These are phyloP conservation scores for Perodicticus potto DNA, from an alignment of 2,797 vertebrate genomes.

Conservation along the genomic window DNA sequence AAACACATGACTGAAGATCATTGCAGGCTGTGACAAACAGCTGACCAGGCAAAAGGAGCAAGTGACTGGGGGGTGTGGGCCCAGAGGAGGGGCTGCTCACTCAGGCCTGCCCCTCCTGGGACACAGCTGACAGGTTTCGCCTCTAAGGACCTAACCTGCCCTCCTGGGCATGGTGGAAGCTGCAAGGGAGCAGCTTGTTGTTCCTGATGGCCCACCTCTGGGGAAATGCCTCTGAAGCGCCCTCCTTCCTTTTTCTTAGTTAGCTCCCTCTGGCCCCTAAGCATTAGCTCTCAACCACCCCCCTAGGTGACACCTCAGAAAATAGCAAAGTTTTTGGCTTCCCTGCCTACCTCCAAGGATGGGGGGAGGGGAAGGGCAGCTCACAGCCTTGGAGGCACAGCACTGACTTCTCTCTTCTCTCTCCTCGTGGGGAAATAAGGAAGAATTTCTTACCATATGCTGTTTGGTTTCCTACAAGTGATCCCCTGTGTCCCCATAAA, in stretches of 20 bases:
- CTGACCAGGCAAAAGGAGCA: neutral
- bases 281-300: neutral
- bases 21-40: neutral
- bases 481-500: conserved; percentile 63
- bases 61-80: accelerated
- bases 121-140: accelerated
- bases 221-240: neutral
- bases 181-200: no score
- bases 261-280: neutral
- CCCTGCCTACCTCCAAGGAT: neutral
- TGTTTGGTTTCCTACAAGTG: conserved; percentile 42
- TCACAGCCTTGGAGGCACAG: neutral
- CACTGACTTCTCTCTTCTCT: neutral
- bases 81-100: accelerated
- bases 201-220: neutral
- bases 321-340: conserved; percentile 45
- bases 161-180: neutral
- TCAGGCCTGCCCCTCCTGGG: neutral
- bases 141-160: accelerated
- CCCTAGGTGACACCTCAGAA: neutral
- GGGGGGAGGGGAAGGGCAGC: neutral
- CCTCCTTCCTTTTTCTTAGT: neutral
- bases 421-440: neutral
- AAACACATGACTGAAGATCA: no score
- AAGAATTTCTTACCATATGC: neutral